These are phyloP conservation scores for Beroe forskalii DNA, from an alignment of 37 sponge, comb jelly and placozoan species.

Conservation along the genomic window DNA sequence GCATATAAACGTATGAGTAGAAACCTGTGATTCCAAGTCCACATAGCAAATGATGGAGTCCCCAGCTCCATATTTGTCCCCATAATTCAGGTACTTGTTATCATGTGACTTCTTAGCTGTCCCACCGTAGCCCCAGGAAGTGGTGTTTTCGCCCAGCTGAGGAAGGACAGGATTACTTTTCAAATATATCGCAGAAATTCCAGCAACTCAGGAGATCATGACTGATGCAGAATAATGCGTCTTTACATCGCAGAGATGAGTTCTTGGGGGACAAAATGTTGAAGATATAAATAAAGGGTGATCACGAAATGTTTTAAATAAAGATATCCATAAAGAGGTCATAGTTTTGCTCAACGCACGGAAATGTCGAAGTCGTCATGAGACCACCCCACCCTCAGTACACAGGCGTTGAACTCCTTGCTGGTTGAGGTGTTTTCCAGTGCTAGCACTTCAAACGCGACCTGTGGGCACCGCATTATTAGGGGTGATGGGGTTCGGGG, in stretches of 20 bases:
- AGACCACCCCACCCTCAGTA: constrained; percentile 51
- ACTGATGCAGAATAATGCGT: too few relatives aligned
- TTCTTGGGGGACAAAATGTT: too few relatives aligned
- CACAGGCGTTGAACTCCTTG: constrained; percentile 7
- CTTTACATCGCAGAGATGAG: too few relatives aligned
- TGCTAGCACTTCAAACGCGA: constrained; percentile 22
- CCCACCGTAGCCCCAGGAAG: constrained; percentile 86
- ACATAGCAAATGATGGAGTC: constrained; percentile 84
- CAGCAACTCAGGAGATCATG: too few relatives aligned
- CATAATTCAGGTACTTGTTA: constrained; percentile 72
- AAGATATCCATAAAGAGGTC: too few relatives aligned
- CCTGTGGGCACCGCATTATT: background rate
- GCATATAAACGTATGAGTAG: too few relatives aligned
- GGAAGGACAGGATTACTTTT: too few relatives aligned
- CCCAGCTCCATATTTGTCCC: constrained; percentile 75
- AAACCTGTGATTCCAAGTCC: constrained; percentile 65
- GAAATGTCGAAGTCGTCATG: constrained; percentile 26
- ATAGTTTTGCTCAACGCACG: too few relatives aligned
- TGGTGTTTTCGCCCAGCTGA: constrained; percentile 73
- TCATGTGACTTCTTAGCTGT: constrained; percentile 73
- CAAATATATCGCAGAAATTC: too few relatives aligned
- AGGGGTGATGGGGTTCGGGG: too few relatives aligned
- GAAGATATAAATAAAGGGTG: too few relatives aligned
- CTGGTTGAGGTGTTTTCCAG: background rate
- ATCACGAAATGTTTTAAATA: too few relatives aligned